phyloP scores from a whole-genome alignment of 2,797 vertebrate genomes.

The Microchirus variegatus region DNA sequence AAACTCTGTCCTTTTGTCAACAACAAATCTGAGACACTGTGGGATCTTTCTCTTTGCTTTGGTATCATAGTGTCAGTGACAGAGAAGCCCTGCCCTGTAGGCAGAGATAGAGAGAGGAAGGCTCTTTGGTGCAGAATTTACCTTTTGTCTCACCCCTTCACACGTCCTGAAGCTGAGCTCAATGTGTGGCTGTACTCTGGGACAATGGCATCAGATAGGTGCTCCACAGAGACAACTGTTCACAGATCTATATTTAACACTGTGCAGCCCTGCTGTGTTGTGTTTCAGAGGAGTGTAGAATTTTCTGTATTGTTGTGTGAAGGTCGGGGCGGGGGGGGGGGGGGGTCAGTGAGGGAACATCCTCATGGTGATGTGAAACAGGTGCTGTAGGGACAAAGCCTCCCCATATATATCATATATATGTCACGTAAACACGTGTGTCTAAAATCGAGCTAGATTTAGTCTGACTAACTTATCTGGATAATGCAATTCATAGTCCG shows the following conservation, averaged over 20 bases:
- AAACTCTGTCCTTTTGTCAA: conserved; percentile 42
- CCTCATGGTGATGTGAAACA: conserved; percentile 43
- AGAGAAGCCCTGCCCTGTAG: conserved; percentile 61
- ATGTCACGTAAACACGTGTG: not conserved
- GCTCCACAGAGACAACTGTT: conserved; percentile 45
- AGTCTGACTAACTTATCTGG: too few species aligned
- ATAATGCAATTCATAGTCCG: too few species aligned
- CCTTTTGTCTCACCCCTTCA: conserved; percentile 43
- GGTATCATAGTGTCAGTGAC: conserved; percentile 32
- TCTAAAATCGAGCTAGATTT: too few species aligned
- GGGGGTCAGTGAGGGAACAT: conserved; percentile 34
- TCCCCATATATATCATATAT: too few species aligned
- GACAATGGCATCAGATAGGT: conserved; percentile 62
- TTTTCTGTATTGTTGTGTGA: conserved; percentile 47
- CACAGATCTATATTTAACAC: conserved; percentile 58
- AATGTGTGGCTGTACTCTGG: conserved; percentile 33
- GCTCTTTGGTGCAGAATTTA: conserved; percentile 32
- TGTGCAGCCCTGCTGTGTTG: conserved; percentile 28
- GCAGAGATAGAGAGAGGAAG: conserved; percentile 41
- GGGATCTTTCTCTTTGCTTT: conserved; percentile 43
- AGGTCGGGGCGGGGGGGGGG: conserved; percentile 19
- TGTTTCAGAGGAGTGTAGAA: conserved; percentile 27
- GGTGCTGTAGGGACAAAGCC: conserved; percentile 43
- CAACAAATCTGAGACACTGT: conserved; percentile 36
- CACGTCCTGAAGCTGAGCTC: conserved; percentile 43